phyloP scores from a whole-genome alignment of 2,888 invertebrate species.

The Itoplectis maculator region DNA sequence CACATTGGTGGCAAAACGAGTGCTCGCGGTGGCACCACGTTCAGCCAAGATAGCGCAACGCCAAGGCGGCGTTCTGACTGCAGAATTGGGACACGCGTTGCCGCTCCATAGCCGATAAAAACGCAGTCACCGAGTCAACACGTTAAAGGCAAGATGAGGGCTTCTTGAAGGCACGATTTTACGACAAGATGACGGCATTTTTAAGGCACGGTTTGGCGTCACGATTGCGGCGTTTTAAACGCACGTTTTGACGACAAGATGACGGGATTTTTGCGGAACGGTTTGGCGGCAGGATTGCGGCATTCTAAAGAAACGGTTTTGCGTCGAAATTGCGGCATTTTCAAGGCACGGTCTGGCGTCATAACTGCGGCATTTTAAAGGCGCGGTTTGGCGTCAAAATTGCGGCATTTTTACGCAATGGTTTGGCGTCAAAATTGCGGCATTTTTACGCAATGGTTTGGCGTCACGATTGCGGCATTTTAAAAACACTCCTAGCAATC shows the following conservation, averaged over 20 bases:
- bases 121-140: not conserved
- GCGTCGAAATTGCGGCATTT: too few relatives aligned
- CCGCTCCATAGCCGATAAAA: not conserved
- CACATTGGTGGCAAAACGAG: slow-evolving; percentile 13
- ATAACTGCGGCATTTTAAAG: not conserved
- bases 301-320: not conserved
- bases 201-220: not conserved
- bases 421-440: not conserved
- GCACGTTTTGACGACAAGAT: not conserved
- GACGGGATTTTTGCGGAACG: not conserved
- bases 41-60: not conserved
- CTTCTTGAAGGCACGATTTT: not conserved
- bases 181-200: not conserved
- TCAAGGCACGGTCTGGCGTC: not conserved
- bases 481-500: too few relatives aligned
- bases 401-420: not conserved
- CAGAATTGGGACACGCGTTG: slow-evolving; percentile 1
- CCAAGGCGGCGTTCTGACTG: not conserved
- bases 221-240: not conserved
- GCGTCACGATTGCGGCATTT: too few relatives aligned
- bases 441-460: too few relatives aligned
- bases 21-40: slow-evolving; percentile 14
- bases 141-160: not conserved
- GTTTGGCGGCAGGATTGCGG: not conserved
- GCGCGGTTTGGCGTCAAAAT: not conserved